phyloP scores from a whole-genome alignment of 2,888 invertebrate genomes.

The Sinelater perroti region DNA sequence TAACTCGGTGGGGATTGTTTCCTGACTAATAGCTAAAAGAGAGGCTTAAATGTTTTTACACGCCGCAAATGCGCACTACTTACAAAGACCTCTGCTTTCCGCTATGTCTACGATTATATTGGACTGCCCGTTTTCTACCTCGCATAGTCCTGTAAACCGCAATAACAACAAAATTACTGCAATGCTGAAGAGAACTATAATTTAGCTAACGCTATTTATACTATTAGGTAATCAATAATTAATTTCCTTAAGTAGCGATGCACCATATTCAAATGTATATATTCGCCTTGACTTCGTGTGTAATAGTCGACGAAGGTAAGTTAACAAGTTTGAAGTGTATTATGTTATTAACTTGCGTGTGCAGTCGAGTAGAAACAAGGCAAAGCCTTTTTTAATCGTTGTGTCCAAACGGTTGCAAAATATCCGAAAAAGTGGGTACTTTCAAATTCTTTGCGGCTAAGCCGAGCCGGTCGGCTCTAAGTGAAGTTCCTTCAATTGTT shows the following conservation, averaged over 20 bases:
- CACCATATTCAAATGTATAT: conserved; percentile 7
- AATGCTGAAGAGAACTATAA: too few species aligned
- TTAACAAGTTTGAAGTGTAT: too few species aligned
- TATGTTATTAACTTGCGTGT: too few species aligned
- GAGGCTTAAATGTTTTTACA: background rate
- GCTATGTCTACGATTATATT: conserved; percentile 91
- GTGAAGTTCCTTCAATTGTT: too few species aligned
- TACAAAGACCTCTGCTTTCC: conserved; percentile 86
- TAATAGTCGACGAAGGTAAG: conserved; percentile 4
- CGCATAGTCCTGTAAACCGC: conserved; percentile 69
- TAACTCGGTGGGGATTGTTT: conserved; percentile 80
- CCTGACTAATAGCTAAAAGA: conserved; percentile 81
- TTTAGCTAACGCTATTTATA: conserved; percentile 16
- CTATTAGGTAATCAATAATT: conserved; percentile 23
- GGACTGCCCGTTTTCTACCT: conserved; percentile 86
- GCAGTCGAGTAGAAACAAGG: too few species aligned
- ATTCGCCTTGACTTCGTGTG: background rate
- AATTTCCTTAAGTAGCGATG: conserved; percentile 25
- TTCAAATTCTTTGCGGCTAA: too few species aligned
- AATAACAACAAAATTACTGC: background rate
- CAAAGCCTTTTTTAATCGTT: too few species aligned
- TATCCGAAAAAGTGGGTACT: too few species aligned
- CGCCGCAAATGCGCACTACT: conserved; percentile 62
- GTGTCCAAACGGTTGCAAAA: too few species aligned
- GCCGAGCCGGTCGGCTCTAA: too few species aligned